Percentiles rank a stretch among this genome's conserved stretches.
These are phyloP conservation scores for Plebejus melissa DNA, from an alignment of 2,888 invertebrate genomes.

Conservation along the genomic window DNA sequence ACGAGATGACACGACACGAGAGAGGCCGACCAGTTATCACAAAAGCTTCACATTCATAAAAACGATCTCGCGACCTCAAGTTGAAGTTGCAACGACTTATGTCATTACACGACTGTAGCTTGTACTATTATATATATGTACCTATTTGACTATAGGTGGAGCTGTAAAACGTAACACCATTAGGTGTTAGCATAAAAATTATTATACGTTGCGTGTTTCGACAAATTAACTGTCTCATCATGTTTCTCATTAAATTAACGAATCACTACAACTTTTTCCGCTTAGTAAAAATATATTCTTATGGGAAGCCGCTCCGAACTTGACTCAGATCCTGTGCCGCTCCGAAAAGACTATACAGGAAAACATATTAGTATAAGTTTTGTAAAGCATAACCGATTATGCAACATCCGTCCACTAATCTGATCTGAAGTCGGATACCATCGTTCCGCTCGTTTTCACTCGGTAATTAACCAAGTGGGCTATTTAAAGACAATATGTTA, in stretches of 20 bases:
- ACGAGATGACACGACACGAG: constrained; percentile 26
- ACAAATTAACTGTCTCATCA: background rate
- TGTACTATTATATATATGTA: no score
- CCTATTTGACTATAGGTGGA: background rate
- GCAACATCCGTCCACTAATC: constrained; percentile 22
- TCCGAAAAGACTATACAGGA: background rate
- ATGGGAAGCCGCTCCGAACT: background rate
- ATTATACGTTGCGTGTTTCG: background rate
- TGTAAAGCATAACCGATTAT: constrained; percentile 18
- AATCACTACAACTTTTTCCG: background rate
- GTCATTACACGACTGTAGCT: background rate
- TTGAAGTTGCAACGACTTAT: constrained; percentile 8
- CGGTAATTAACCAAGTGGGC: constrained; percentile 53
- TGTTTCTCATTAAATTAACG: background rate
- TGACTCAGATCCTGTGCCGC: background rate
- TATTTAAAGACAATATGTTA: constrained; percentile 29
- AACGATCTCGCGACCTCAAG: constrained; percentile 6
- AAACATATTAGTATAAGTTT: constrained; percentile 10
- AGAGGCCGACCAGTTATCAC: constrained; percentile 19
- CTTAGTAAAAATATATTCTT: background rate
- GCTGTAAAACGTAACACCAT: background rate
- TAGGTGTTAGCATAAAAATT: background rate
- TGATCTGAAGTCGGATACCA: constrained; percentile 38
- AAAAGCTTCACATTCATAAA: constrained; percentile 21
- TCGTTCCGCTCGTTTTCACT: constrained; percentile 65